These are phyloP conservation scores for Ischnura elegans DNA, from an alignment of 2,888 invertebrate genomes.

Conservation along the genomic window DNA sequence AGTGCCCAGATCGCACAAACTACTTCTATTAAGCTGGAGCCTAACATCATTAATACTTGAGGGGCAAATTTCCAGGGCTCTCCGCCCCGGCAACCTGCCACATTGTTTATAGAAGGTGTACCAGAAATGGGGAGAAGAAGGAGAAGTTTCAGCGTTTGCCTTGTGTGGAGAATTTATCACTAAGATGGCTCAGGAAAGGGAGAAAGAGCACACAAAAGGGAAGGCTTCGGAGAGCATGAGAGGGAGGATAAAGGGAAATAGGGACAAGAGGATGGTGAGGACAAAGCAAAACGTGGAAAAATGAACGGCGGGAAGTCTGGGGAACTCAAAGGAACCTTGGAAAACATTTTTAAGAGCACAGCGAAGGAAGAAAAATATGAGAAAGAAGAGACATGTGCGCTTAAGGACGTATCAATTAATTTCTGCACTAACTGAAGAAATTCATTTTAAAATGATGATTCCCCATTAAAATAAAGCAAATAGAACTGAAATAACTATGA, in stretches of 20 bases:
- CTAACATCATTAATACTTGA: constrained; percentile 4
- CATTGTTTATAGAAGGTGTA: constrained; percentile 15
- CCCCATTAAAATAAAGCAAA: too few relatives aligned
- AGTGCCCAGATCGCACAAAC: background rate
- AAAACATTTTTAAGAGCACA: too few relatives aligned
- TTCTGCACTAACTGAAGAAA: too few relatives aligned
- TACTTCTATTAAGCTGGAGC: background rate
- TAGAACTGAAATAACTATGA: too few relatives aligned
- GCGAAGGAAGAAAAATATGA: background rate
- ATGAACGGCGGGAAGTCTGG: background rate
- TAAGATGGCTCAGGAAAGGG: background rate
- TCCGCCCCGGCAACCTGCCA: background rate
- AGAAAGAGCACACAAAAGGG: background rate
- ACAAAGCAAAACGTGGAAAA: background rate
- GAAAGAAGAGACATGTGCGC: background rate
- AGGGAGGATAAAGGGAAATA: background rate
- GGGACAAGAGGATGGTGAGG: background rate
- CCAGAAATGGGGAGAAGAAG: background rate
- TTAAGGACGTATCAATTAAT: background rate
- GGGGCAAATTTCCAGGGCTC: background rate
- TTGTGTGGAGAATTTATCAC: background rate
- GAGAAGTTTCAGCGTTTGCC: background rate
- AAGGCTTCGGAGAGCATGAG: background rate
- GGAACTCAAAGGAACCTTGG: too few relatives aligned
- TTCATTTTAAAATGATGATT: too few relatives aligned